phyloP scores from a whole-genome alignment of 92 coral and sea anemone genomes.

The Isaurus tuberculatus region DNA sequence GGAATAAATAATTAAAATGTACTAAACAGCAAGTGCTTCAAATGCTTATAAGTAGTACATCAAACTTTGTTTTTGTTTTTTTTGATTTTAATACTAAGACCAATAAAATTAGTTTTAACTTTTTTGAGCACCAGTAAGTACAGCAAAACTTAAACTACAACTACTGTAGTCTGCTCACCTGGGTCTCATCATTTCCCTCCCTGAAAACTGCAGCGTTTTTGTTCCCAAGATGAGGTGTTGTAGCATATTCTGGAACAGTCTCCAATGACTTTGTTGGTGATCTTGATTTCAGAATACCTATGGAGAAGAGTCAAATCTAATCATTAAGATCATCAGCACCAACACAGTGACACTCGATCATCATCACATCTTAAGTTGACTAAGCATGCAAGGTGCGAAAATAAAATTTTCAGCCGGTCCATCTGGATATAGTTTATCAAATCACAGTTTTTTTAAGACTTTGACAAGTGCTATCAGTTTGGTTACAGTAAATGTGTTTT shows the following conservation, averaged over 20 bases:
- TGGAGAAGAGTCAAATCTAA: neutral
- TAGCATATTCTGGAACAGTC: conserved; percentile 74
- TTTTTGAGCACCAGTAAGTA: too few species aligned
- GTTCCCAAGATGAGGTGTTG: conserved; percentile 64
- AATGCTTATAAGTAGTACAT: too few species aligned
- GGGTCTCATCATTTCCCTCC: conserved; percentile 44
- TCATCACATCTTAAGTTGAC: too few species aligned
- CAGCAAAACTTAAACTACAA: neutral
- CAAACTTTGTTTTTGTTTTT: too few species aligned
- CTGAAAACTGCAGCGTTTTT: conserved; percentile 40
- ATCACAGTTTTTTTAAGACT: too few species aligned
- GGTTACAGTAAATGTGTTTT: too few species aligned
- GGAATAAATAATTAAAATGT: neutral
- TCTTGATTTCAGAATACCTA: conserved; percentile 76
- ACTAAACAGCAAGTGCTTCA: neutral
- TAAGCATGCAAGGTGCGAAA: too few species aligned
- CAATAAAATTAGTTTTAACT: too few species aligned
- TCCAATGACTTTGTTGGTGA: conserved; percentile 58
- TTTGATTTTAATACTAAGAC: too few species aligned
- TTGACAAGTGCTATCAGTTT: too few species aligned
- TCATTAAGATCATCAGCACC: neutral
- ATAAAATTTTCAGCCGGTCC: too few species aligned
- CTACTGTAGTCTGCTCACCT: neutral
- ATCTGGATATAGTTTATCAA: too few species aligned
- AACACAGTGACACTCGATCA: neutral